Evolutionary conservation across 2,113 vertebrate species (phyloP).

Genomic region (Takifugu flavidus): DNA sequence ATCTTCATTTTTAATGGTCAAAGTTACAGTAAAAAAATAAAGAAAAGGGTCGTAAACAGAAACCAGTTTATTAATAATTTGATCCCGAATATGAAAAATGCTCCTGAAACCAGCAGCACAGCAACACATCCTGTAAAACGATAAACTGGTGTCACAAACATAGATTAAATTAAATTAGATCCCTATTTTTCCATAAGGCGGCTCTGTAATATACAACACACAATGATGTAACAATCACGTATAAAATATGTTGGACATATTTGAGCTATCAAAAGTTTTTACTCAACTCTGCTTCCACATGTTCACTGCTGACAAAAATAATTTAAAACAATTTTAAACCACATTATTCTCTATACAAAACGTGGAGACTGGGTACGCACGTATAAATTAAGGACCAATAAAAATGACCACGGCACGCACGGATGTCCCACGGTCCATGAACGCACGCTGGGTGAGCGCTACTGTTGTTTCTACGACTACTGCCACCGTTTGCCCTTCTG

Average conservation of each 20-base stretch:
- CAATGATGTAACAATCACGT: conserved; percentile 30
- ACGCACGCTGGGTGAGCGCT: too few species aligned
- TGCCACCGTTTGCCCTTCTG: too few species aligned
- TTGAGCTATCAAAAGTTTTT: background rate
- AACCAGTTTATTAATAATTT: conserved; percentile 40
- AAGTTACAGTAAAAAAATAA: too few species aligned
- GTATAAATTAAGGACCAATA: too few species aligned
- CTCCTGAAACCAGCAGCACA: conserved; percentile 18
- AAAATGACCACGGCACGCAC: too few species aligned
- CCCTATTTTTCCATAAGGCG: background rate
- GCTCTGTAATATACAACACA: conserved; percentile 9
- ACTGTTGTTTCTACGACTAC: too few species aligned
- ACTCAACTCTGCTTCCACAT: background rate
- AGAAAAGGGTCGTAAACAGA: conserved; percentile 6
- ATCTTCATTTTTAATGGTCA: too few species aligned
- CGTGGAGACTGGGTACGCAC: too few species aligned
- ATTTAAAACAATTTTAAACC: too few species aligned
- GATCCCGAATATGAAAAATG: conserved; percentile 27
- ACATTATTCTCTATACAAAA: too few species aligned
- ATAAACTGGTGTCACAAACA: background rate
- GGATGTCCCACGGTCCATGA: too few species aligned
- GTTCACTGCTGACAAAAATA: too few species aligned
- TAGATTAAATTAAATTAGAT: conserved; percentile 4
- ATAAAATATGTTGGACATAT: conserved; percentile 19
- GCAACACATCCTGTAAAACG: conserved; percentile 4